Base-by-base conservation (phyloP, 2,888 invertebrate species). In the Acleris emargana region DNA sequence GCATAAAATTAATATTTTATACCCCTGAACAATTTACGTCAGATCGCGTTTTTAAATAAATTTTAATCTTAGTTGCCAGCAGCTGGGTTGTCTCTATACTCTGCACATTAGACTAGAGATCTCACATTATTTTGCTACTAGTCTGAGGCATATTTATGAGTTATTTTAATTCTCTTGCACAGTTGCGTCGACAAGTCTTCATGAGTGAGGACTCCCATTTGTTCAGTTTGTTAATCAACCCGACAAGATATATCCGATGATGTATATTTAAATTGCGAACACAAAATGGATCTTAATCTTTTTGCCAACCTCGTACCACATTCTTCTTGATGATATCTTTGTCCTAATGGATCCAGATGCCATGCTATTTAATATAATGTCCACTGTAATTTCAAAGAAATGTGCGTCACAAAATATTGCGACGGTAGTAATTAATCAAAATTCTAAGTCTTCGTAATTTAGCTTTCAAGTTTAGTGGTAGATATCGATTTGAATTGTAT, bases 181-280 rank as follows among this genome's bases (percentile, higher is more conserved):
- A 49, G 22, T 47, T 53, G 53, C 60, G 53, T 53, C 18, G 49
- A 42, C 62, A 43, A 22, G 38, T 42, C 22, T 32, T 20, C 54
- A 28, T 54, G 54, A 58, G 49, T 59, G 59, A 64, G 16, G 50
- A 60, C 28, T 60, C 28, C 25, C 59, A 64, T 64, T 60, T 55
- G 59, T 60, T 54, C 18, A 9, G 54, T 50, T 43, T 58, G 51
- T 52, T 59, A 49, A 64, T 54, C 58, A 13, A 32, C 43, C 53
- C 42, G 52, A 43, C 59, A 58, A 57, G 58, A 58, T 13, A 47
- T 54, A 53, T 32, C 43, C 25, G 54, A 22, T 51, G 50, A 59
- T 59, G 42, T 17, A 42, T 20, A 51, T 42, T 55, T 42, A 60
- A 62, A 49, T 59, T 50, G 54, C 50, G 42, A 18, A 28, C 38